Evolutionary conservation across 2,797 vertebrate species (phyloP).

Genomic region (Hipposideros larvatus): DNA sequence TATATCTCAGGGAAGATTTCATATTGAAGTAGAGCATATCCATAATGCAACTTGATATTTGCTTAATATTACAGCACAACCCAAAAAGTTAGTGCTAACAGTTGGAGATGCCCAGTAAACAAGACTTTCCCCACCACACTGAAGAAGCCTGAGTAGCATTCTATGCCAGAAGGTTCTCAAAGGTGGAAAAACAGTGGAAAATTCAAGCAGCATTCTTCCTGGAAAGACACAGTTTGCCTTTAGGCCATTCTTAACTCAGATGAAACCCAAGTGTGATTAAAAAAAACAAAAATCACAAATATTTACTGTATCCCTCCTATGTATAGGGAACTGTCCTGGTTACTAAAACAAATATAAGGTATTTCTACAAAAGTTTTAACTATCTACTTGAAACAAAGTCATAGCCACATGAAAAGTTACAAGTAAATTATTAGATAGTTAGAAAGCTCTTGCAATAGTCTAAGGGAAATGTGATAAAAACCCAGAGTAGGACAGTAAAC

Average conservation of each 20-base stretch:
- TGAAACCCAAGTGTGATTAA: not conserved
- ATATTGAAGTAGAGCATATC: conserved; percentile 23
- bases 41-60: conserved; percentile 38
- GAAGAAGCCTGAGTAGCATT: not conserved
- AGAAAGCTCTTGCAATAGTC: not conserved
- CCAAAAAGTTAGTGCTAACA: conserved; percentile 7
- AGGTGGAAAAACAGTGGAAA: not conserved
- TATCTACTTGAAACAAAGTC: not conserved
- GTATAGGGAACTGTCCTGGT: not conserved
- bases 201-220: conserved; percentile 2
- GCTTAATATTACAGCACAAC: conserved; percentile 29
- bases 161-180: not conserved
- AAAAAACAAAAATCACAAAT: not conserved
- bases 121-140: not conserved
- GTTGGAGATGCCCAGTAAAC: not conserved
- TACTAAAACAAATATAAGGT: not conserved
- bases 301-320: not conserved
- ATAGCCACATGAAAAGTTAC: not conserved
- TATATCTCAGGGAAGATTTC: conserved; percentile 65
- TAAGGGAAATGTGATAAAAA: not conserved
- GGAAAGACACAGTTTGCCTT: not conserved
- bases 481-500: not conserved
- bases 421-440: not conserved
- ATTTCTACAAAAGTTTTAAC: conserved; percentile 7
- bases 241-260: conserved; percentile 5